A percentile compares a stretch with the other conserved stretches of the same genome.
phyloP scores from a whole-genome alignment of 2,888 invertebrate species.

The Dusona sp. region DNA sequence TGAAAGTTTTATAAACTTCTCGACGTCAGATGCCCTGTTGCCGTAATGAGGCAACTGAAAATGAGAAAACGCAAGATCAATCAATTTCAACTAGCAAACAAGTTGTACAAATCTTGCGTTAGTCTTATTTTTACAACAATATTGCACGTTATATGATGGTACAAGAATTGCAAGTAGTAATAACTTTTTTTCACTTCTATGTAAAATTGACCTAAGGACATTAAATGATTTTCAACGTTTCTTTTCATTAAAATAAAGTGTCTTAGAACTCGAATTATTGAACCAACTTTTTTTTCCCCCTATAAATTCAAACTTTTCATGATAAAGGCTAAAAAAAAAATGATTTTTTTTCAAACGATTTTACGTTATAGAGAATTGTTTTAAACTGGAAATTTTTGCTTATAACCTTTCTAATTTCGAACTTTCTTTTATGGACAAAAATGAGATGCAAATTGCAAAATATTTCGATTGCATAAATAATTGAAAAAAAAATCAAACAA shows the following conservation, averaged over 20 bases:
- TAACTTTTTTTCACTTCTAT: neutral
- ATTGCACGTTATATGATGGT: neutral
- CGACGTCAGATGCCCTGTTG: constrained; percentile 89
- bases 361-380: too few relatives aligned
- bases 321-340: neutral
- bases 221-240: constrained; percentile 17
- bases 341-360: too few relatives aligned
- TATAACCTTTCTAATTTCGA: neutral
- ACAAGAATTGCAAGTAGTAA: neutral
- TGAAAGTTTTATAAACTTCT: constrained; percentile 88
- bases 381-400: neutral
- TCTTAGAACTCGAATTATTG: neutral
- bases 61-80: constrained; percentile 33
- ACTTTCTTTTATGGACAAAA: neutral
- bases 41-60: constrained; percentile 89
- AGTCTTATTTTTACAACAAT: constrained; percentile 23
- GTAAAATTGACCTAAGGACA: constrained; percentile 6
- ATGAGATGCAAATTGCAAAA: neutral
- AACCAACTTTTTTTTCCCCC: neutral
- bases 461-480: neutral
- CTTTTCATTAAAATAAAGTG: neutral
- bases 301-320: neutral
- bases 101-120: neutral
- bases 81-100: neutral
- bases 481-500: constrained; percentile 58